A percentile compares a stretch with the other conserved stretches of the same genome.
These are phyloP conservation scores for Lasioglossum lativentre DNA, from an alignment of 2,888 invertebrate species.

Conservation along the genomic window DNA sequence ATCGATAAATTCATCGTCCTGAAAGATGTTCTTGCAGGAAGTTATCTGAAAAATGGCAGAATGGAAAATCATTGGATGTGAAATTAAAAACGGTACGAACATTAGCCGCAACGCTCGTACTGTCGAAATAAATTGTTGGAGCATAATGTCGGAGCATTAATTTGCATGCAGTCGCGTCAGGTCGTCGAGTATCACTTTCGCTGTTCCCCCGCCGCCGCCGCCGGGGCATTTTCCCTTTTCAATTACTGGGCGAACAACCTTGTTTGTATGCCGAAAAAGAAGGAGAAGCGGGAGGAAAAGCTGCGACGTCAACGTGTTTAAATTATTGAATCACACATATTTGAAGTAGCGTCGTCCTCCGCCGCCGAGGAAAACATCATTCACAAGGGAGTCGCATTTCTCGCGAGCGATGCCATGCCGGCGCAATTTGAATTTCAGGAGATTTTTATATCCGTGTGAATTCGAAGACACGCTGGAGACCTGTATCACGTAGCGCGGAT, in stretches of 20 bases:
- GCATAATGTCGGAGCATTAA: too few species aligned
- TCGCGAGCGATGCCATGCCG: slow-evolving; percentile 38
- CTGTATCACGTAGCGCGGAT: slow-evolving; percentile 57
- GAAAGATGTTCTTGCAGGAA: too few species aligned
- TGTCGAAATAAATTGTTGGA: too few species aligned
- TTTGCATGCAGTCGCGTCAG: too few species aligned
- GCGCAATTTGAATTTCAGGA: slow-evolving; percentile 70
- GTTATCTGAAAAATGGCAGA: too few species aligned
- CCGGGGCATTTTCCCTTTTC: neutral
- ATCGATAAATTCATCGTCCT: too few species aligned
- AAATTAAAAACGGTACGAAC: too few species aligned
- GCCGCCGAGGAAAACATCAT: slow-evolving; percentile 37
- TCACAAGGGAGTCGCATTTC: slow-evolving; percentile 52
- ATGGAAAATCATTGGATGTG: too few species aligned
- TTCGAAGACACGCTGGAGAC: slow-evolving; percentile 66
- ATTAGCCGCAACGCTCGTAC: too few species aligned
- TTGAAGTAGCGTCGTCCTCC: slow-evolving; percentile 19
- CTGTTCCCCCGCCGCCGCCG: too few species aligned
- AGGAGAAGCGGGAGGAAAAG: neutral
- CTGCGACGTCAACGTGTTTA: slow-evolving; percentile 32
- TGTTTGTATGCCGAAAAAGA: neutral
- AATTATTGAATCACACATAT: slow-evolving; percentile 64
- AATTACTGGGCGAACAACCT: neutral
- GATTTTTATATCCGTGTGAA: slow-evolving; percentile 70
- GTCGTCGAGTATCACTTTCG: neutral